phyloP scores from a whole-genome alignment of 1,140 invertebrate genomes.

The Drusus annulatus region DNA sequence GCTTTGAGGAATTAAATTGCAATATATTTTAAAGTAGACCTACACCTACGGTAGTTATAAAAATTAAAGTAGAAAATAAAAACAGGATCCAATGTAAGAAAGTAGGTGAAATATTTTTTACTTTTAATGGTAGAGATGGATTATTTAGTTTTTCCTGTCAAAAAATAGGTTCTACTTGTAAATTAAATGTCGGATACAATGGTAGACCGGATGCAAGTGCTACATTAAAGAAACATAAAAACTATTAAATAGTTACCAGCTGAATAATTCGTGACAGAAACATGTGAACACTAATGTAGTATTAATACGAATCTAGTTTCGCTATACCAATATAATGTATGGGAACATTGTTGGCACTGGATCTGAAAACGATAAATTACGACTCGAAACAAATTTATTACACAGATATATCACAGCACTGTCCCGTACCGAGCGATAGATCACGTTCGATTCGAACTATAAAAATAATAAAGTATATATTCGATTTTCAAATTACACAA shows the following conservation, averaged over 20 bases:
- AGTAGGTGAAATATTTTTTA: no score
- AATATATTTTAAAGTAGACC: no score
- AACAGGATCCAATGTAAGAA: no score
- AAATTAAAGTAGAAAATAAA: no score
- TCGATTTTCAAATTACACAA: conserved; percentile 23
- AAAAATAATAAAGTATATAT: background rate
- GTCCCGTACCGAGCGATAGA: background rate
- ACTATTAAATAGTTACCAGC: background rate
- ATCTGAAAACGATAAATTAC: conserved; percentile 27
- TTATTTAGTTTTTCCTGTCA: no score
- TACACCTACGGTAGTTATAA: no score
- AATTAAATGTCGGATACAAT: no score
- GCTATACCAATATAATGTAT: background rate
- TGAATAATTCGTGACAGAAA: conserved; percentile 28
- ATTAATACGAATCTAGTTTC: no score
- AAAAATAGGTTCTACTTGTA: no score
- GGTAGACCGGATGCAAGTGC: conserved; percentile 1
- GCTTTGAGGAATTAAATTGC: no score
- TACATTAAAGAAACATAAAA: background rate
- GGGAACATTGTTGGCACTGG: conserved; percentile 8
- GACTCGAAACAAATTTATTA: conserved; percentile 29
- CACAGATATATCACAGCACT: conserved; percentile 8
- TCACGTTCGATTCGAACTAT: conserved; percentile 26
- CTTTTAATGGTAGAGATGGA: no score
- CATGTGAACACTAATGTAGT: background rate